Evolutionary conservation across 2,113 vertebrate genomes (phyloP).

Genomic region (Ciconia maguari): DNA sequence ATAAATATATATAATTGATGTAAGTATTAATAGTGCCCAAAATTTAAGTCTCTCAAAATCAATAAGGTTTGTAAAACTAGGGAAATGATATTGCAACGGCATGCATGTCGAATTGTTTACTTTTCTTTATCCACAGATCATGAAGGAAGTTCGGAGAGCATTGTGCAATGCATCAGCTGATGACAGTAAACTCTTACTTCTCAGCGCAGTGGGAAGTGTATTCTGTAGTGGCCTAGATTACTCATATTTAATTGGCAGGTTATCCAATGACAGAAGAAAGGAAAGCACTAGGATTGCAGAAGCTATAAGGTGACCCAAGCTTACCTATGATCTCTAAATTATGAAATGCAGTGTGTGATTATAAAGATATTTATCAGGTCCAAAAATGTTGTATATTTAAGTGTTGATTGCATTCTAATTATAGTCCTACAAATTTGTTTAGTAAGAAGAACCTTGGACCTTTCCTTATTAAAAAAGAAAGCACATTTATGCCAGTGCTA

Average conservation of each 20-base stretch:
- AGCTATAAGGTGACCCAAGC: slow-evolving; percentile 86
- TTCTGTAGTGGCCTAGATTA: slow-evolving; percentile 98
- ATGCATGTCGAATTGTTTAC: slow-evolving; percentile 65
- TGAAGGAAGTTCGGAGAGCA: slow-evolving; percentile 95
- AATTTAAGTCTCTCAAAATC: slow-evolving; percentile 24
- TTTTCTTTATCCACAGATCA: slow-evolving; percentile 83
- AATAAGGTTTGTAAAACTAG: slow-evolving; percentile 50
- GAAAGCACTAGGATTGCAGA: slow-evolving; percentile 95
- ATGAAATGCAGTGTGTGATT: slow-evolving; percentile 68
- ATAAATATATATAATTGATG: slow-evolving; percentile 11
- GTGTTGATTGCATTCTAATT: slow-evolving; percentile 48
- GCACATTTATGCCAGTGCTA: slow-evolving; percentile 1
- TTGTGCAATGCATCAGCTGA: slow-evolving; percentile 91
- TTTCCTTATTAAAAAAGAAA: slow-evolving; percentile 2
- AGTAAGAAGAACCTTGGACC: slow-evolving; percentile 26
- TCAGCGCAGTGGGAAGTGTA: slow-evolving; percentile 92
- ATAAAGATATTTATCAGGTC: slow-evolving; percentile 48
- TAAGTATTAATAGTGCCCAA: background rate
- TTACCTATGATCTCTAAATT: slow-evolving; percentile 62
- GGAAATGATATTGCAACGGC: slow-evolving; percentile 57
- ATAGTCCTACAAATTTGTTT: slow-evolving; percentile 29
- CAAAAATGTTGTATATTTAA: slow-evolving; percentile 40
- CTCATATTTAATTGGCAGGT: slow-evolving; percentile 92
- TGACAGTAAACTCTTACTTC: slow-evolving; percentile 93
- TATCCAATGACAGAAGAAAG: slow-evolving; percentile 94